Evolutionary conservation across 2,888 invertebrate genomes (phyloP).

Genomic region (Dione vanillae): DNA sequence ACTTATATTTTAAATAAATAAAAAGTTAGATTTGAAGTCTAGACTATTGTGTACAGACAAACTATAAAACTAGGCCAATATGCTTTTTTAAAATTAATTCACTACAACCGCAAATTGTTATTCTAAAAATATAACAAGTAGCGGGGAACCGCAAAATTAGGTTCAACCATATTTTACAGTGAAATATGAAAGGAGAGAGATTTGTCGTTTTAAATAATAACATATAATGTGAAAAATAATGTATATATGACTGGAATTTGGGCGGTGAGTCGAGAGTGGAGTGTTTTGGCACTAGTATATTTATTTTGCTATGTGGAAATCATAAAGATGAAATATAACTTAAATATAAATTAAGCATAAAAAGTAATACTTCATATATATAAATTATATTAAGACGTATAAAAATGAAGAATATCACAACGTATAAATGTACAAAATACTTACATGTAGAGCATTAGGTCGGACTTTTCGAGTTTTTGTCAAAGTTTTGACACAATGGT

Average conservation of each 20-base stretch:
- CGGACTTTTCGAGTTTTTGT: conserved; percentile 19
- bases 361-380: too few species aligned
- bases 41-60: neutral
- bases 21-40: neutral
- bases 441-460: conserved; percentile 37
- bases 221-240: too few species aligned
- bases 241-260: too few species aligned
- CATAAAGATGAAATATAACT: too few species aligned
- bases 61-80: neutral
- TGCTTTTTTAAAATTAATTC: neutral
- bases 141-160: neutral
- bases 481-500: conserved; percentile 25
- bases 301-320: too few species aligned
- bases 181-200: too few species aligned
- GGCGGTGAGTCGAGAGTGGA: too few species aligned
- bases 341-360: too few species aligned
- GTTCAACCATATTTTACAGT: too few species aligned
- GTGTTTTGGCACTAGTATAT: too few species aligned
- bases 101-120: neutral
- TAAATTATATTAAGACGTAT: neutral
- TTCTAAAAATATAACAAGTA: neutral
- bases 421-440: too few species aligned
- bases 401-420: neutral
- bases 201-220: too few species aligned
- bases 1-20: neutral